These are phyloP conservation scores for Tympanoctomys barrerae DNA, from an alignment of 2,797 vertebrate genomes.

Conservation along the genomic window DNA sequence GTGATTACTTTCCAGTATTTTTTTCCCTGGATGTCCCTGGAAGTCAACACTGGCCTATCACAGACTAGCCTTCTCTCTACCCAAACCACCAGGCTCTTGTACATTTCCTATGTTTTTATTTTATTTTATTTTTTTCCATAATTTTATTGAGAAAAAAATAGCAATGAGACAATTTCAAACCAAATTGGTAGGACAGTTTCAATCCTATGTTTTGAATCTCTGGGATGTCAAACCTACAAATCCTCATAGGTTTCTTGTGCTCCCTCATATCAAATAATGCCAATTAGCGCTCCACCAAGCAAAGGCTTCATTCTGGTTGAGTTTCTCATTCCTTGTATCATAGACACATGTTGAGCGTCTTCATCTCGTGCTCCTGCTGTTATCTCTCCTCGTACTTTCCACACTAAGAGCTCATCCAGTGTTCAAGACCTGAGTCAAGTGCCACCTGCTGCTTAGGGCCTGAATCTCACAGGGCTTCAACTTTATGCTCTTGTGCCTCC, in stretches of 20 bases:
- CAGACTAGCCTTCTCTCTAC: background rate
- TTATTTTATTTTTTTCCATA: no score
- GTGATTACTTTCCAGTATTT: background rate
- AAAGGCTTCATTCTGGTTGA: background rate
- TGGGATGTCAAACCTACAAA: background rate
- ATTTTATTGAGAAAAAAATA: no score
- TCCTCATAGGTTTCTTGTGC: background rate
- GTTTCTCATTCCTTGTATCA: background rate
- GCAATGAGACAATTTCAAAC: no score
- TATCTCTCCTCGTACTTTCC: background rate
- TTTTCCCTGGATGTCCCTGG: background rate
- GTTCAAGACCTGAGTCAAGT: slow-evolving; percentile 45
- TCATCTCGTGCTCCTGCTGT: background rate
- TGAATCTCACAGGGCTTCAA: background rate
- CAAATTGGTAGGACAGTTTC: no score
- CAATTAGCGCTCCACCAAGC: background rate
- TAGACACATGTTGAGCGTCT: background rate
- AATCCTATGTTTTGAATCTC: background rate
- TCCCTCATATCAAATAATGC: background rate
- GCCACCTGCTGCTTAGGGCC: background rate
- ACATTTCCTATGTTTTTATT: background rate
- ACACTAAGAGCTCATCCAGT: background rate
- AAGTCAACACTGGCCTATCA: background rate
- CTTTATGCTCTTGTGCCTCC: background rate
- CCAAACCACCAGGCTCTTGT: background rate